Percentiles rank a stretch among this genome's conserved stretches.
Evolutionary conservation across 2,888 invertebrate species (phyloP).

Genomic region (Salticus scenicus): DNA sequence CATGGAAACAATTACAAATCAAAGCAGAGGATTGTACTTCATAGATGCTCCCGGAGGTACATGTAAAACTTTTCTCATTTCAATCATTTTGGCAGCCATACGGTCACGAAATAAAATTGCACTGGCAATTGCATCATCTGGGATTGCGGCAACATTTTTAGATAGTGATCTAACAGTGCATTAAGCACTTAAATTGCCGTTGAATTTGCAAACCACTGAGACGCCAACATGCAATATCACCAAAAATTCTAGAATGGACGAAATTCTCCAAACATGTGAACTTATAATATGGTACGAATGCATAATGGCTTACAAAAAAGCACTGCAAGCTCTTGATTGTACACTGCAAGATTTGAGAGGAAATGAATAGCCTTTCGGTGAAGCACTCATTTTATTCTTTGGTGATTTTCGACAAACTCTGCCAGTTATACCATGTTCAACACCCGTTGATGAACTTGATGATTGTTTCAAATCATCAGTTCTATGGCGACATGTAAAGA

Average conservation of each 20-base stretch:
- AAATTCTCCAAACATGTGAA: not conserved
- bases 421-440: constrained; percentile 71
- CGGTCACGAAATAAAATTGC: not conserved
- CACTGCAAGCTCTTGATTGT: not conserved
- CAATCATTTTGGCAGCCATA: not conserved
- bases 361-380: not conserved
- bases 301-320: constrained; percentile 2
- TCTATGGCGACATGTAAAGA: constrained; percentile 65
- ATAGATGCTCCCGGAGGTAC: not conserved
- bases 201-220: not conserved
- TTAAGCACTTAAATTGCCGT: not conserved
- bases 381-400: constrained; percentile 34
- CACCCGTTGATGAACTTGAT: constrained; percentile 69
- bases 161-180: not conserved
- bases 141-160: not conserved
- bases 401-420: constrained; percentile 73
- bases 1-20: not conserved
- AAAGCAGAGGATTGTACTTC: not conserved
- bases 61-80: not conserved
- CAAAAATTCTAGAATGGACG: not conserved
- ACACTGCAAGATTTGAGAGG: not conserved
- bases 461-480: constrained; percentile 73
- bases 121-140: no score
- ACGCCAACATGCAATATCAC: not conserved
- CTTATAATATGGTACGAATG: constrained; percentile 64